Conservation (phyloP, 2,797 vertebrate species). For the Silurus aristotelis region DNA sequence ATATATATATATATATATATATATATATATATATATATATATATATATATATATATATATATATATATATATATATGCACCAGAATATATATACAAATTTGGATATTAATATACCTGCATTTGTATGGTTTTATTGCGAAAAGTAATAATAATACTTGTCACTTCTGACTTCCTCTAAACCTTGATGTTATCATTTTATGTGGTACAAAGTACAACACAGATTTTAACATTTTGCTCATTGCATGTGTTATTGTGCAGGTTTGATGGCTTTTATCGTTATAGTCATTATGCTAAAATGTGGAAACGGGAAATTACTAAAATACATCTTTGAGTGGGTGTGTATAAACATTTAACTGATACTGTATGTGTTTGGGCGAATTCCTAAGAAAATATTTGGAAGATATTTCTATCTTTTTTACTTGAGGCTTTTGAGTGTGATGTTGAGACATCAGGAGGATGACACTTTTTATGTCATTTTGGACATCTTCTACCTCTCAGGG, state of each 20-base stretch:
- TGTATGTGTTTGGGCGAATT: not conserved
- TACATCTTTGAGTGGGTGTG: not conserved
- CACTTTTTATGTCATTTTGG: not conserved
- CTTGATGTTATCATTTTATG: not conserved
- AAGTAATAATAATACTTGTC: not conserved
- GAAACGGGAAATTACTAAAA: not conserved
- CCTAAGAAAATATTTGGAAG: no score
- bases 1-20: no score
- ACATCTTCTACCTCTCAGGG: not conserved
- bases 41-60: no score
- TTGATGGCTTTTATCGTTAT: not conserved
- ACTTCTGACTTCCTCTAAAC: not conserved
- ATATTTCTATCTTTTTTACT: not conserved
- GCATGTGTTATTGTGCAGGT: not conserved
- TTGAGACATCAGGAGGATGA: no score
- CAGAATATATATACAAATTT: not conserved
- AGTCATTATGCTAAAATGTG: not conserved
- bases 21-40: no score
- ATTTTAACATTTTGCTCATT: not conserved
- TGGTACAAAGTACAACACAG: not conserved
- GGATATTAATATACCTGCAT: not conserved
- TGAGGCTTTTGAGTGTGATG: not conserved
- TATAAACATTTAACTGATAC: not conserved
- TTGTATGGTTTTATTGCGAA: no score
- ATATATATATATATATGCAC: no score